These are phyloP conservation scores for Oplegnathus fasciatus DNA, from an alignment of 2,113 vertebrate species.

Conservation along the genomic window DNA sequence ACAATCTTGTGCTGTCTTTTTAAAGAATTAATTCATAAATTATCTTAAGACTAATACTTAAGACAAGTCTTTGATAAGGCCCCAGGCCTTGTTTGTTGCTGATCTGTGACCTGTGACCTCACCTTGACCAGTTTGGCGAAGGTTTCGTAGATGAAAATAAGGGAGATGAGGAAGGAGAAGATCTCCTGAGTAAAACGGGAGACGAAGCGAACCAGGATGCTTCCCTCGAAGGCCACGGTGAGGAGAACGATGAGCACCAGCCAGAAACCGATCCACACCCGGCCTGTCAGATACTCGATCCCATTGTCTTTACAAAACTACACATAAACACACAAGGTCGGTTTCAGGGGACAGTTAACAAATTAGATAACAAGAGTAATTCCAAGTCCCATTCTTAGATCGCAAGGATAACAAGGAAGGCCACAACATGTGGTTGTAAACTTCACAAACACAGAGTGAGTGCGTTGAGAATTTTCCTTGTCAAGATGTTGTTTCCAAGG, in stretches of 20 bases:
- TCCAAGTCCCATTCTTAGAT: background rate
- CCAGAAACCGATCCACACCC: slow-evolving; percentile 97
- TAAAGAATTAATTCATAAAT: background rate
- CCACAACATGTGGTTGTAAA: background rate
- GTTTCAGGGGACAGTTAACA: background rate
- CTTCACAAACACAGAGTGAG: background rate
- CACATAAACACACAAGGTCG: background rate
- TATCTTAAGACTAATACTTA: background rate
- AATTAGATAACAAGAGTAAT: no score
- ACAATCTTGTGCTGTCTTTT: background rate
- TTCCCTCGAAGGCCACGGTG: slow-evolving; percentile 94
- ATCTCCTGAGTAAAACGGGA: slow-evolving; percentile 97
- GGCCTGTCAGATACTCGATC: slow-evolving; percentile 94
- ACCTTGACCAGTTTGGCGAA: slow-evolving; percentile 93
- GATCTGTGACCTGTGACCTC: slow-evolving; percentile 5
- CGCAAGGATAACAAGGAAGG: background rate
- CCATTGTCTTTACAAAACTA: slow-evolving; percentile 90
- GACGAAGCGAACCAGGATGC: slow-evolving; percentile 94
- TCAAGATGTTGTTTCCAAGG: background rate
- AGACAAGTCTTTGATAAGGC: background rate
- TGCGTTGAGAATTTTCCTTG: background rate
- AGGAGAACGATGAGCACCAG: slow-evolving; percentile 91
- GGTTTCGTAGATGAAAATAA: slow-evolving; percentile 97
- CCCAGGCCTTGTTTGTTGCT: no score
- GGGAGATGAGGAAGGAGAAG: slow-evolving; percentile 94